Base-by-base conservation (phyloP, 1,140 invertebrate genomes). In the Aplysia californica region DNA sequence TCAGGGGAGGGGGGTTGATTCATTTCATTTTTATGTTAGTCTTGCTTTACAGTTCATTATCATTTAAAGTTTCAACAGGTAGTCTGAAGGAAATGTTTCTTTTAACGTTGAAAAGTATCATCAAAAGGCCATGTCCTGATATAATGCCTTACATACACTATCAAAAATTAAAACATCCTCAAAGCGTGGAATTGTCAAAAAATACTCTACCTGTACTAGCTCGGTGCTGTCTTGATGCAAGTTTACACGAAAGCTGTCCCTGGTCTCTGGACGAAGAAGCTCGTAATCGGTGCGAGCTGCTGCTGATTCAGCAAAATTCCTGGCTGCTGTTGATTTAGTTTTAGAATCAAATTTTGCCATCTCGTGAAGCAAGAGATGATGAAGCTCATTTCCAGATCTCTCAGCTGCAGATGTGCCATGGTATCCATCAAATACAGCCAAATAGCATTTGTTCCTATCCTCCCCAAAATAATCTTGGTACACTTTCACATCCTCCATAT, bases 401-500 rank as follows among this genome's bases (percentile, higher is more conserved):
- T 87, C 83, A 0, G 88, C 87, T 59, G 88, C 85, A 76, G 83
- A 85, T 71, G 76, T 65, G 0, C 88, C 88, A 83, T 89, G 84
- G 75, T 89, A 83, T 21, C 88, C 88, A 78, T 88, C 88, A 79
- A 87, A 90, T 0, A 90, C 29, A 2, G 79, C 88, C 67, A 89
- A 61, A 55, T 87, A 90, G 68, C 86, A 87, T 79, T 89, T 89
- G 36, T 83, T 80, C 36, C 21, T 61, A 74, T 90, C 87, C 23
- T 86, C 84, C 3, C 88, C 88, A 84, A 89, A 88, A 72, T 72
- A 83, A 78, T 90, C 87, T 61, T 89, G 87, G 58, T 84, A 89
- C 3, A 87, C 81, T 23, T 80, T 70, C 0, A 83, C 80, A 71
- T 89, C 88, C 64, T 89, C 88, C 87, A 89, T 89, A 18, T 81